Percentiles rank a stretch among this genome's conserved stretches.
phyloP scores from a whole-genome alignment of 2,888 invertebrate species.

The Nycteola revayana region DNA sequence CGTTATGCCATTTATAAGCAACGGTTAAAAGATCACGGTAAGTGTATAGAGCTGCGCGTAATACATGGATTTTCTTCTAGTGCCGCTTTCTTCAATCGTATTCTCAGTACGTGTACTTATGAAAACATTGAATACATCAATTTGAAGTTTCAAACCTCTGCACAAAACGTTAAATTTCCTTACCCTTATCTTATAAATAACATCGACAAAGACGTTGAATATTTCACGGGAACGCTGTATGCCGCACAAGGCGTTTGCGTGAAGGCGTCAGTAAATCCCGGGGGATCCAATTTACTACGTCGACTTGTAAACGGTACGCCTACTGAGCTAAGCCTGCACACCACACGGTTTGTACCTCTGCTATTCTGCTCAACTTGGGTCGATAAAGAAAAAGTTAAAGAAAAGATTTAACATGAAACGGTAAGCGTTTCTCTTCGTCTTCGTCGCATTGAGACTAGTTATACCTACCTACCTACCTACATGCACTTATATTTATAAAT shows the following conservation, averaged over 20 bases:
- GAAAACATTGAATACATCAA: constrained; percentile 15
- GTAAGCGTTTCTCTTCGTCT: too few relatives aligned
- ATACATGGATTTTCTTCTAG: too few relatives aligned
- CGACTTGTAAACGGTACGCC: constrained; percentile 58
- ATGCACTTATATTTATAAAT: too few relatives aligned
- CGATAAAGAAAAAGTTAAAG: constrained; percentile 48
- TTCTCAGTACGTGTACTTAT: constrained; percentile 9
- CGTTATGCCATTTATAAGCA: too few relatives aligned
- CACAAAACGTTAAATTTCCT: constrained; percentile 30
- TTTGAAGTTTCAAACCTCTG: constrained; percentile 11
- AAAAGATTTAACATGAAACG: constrained; percentile 39
- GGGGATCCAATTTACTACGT: constrained; percentile 69
- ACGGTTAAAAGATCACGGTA: too few relatives aligned
- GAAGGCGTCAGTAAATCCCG: constrained; percentile 64
- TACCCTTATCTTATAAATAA: constrained; percentile 39
- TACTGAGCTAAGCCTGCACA: constrained; percentile 50
- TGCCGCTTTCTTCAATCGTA: constrained; percentile 9
- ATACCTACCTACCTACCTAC: too few relatives aligned
- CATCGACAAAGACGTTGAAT: constrained; percentile 56
- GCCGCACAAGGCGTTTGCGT: constrained; percentile 46
- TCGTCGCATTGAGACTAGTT: too few relatives aligned
- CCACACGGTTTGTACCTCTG: constrained; percentile 55
- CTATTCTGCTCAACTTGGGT: constrained; percentile 51
- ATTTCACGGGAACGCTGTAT: constrained; percentile 57
- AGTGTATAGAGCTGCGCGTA: too few relatives aligned